Evolutionary conservation across 1,140 invertebrate species (phyloP).

Genomic region (Teleopsis dalmanni): DNA sequence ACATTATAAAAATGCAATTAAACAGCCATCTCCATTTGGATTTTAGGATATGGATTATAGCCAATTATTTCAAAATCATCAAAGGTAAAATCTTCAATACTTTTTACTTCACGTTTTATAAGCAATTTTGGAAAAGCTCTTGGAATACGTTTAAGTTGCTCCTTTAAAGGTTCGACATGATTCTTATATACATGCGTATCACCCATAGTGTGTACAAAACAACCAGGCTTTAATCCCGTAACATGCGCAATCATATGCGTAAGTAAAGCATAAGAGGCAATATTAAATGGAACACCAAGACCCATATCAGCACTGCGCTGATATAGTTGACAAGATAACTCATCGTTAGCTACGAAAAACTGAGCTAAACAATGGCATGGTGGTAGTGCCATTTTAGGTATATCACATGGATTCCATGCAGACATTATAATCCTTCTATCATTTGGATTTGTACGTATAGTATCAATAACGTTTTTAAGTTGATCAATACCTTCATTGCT

Average conservation of each 20-base stretch:
- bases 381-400: constrained; percentile 90
- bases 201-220: constrained; percentile 94
- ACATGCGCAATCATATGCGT: constrained; percentile 96
- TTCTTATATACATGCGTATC: constrained; percentile 96
- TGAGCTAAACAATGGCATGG: constrained; percentile 94
- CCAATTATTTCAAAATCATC: constrained; percentile 83
- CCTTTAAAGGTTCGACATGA: constrained; percentile 77
- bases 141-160: constrained; percentile 76
- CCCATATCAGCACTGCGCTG: constrained; percentile 98
- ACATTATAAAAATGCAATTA: no score
- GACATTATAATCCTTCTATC: constrained; percentile 88
- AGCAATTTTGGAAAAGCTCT: constrained; percentile 73
- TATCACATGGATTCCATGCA: constrained; percentile 91
- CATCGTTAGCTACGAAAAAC: constrained; percentile 84
- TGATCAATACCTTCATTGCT: constrained; percentile 86
- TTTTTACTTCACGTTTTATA: constrained; percentile 61
- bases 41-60: constrained; percentile 87
- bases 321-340: constrained; percentile 86
- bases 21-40: constrained; percentile 95
- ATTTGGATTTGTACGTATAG: constrained; percentile 73
- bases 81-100: constrained; percentile 84
- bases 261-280: constrained; percentile 92
- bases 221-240: constrained; percentile 83
- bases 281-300: constrained; percentile 97
- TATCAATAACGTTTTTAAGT: constrained; percentile 67